Evolutionary conservation across 2,797 vertebrate species (phyloP).

Genomic region (Uromys caudimaculatus): DNA sequence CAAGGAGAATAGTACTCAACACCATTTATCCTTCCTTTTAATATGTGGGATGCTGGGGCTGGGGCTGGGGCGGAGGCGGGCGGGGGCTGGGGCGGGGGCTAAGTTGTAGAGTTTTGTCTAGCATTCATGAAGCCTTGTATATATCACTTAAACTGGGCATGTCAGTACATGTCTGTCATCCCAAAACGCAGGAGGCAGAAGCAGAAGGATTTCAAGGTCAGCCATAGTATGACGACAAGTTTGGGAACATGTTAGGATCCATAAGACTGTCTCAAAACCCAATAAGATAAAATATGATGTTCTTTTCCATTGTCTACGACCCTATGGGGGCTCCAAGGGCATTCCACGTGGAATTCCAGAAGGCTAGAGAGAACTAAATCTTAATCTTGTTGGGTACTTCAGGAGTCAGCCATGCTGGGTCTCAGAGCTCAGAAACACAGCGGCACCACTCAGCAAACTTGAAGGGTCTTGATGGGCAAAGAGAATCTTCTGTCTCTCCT

Average conservation of each 20-base stretch:
- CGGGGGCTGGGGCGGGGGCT: not conserved
- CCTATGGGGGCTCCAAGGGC: slow-evolving; percentile 59
- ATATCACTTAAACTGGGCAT: not conserved
- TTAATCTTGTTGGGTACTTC: slow-evolving; percentile 66
- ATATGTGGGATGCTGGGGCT: not conserved
- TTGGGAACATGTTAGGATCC: not conserved
- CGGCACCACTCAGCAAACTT: slow-evolving; percentile 20
- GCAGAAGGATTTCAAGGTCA: not conserved
- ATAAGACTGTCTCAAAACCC: not conserved
- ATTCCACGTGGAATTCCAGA: slow-evolving; percentile 67
- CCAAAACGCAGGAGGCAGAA: too few species aligned
- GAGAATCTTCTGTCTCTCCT: slow-evolving; percentile 65
- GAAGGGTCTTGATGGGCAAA: slow-evolving; percentile 68
- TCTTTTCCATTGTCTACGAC: slow-evolving; percentile 36
- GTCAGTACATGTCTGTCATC: not conserved
- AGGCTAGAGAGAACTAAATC: slow-evolving; percentile 37
- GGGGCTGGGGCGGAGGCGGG: not conserved
- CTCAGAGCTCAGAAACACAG: slow-evolving; percentile 70
- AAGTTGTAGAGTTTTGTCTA: not conserved
- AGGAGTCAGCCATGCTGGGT: slow-evolving; percentile 62
- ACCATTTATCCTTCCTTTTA: slow-evolving; percentile 16
- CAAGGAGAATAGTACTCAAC: too few species aligned
- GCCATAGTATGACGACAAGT: too few species aligned
- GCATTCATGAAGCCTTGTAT: not conserved
- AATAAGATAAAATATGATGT: not conserved